These are phyloP conservation scores for Anguilla rostrata DNA, from an alignment of 2,113 vertebrate genomes.

Conservation along the genomic window DNA sequence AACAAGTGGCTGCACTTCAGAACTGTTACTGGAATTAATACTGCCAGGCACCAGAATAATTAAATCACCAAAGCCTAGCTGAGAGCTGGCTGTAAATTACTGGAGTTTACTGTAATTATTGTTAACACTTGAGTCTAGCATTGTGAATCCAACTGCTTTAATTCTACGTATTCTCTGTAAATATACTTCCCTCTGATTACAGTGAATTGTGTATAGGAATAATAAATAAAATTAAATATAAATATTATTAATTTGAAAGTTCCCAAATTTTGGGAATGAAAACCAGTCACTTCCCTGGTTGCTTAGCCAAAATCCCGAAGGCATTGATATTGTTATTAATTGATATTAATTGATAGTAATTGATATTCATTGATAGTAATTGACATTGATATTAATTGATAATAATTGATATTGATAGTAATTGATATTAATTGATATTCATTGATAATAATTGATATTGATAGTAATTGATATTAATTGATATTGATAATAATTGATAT, in stretches of 20 bases:
- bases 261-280: background rate
- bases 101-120: background rate
- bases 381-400: too few species aligned
- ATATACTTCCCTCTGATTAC: background rate
- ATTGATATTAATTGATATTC: too few species aligned
- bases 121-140: background rate
- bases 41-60: background rate
- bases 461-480: too few species aligned
- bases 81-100: background rate
- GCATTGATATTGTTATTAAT: too few species aligned
- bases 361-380: too few species aligned
- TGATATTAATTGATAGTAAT: too few species aligned
- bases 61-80: background rate
- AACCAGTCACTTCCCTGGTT: background rate
- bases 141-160: background rate
- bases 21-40: background rate
- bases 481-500: too few species aligned
- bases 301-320: too few species aligned
- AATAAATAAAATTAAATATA: too few species aligned
- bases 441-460: too few species aligned
- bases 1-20: background rate
- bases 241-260: too few species aligned
- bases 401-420: too few species aligned
- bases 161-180: background rate
- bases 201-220: background rate